phyloP scores from a whole-genome alignment of 2,888 invertebrate species.

The Napeogenes sylphis region DNA sequence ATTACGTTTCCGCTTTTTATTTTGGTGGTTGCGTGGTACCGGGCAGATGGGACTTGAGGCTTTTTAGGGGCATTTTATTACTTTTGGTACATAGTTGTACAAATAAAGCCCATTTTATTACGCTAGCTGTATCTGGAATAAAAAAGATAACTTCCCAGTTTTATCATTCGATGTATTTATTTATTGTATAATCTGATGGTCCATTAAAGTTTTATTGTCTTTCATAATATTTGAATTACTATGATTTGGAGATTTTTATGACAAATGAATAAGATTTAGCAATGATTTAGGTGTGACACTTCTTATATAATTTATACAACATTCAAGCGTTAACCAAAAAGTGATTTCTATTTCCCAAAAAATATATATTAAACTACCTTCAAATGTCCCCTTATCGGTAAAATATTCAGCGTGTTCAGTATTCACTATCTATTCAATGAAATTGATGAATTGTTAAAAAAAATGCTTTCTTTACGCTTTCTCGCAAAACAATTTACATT shows the following conservation, averaged over 20 bases:
- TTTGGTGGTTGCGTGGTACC: conserved; percentile 3
- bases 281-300: no score
- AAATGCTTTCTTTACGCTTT: conserved; percentile 6
- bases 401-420: conserved; percentile 14
- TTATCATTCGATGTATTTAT: no score
- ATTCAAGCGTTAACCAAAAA: background rate
- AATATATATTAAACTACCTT: conserved; percentile 13
- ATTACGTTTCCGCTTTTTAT: conserved; percentile 4
- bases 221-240: no score
- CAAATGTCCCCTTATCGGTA: conserved; percentile 15
- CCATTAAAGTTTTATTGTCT: no score
- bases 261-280: no score
- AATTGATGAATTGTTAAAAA: conserved; percentile 17
- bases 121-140: background rate
- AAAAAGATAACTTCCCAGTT: background rate
- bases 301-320: background rate
- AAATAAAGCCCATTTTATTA: conserved; percentile 1
- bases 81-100: background rate
- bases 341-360: background rate
- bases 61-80: conserved; percentile 1
- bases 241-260: no score
- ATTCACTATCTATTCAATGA: conserved; percentile 10
- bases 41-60: conserved; percentile 3
- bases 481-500: conserved; percentile 2
- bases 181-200: no score